These are phyloP conservation scores for Alaudala cheleensis DNA, from an alignment of 2,113 vertebrate species.

Conservation along the genomic window DNA sequence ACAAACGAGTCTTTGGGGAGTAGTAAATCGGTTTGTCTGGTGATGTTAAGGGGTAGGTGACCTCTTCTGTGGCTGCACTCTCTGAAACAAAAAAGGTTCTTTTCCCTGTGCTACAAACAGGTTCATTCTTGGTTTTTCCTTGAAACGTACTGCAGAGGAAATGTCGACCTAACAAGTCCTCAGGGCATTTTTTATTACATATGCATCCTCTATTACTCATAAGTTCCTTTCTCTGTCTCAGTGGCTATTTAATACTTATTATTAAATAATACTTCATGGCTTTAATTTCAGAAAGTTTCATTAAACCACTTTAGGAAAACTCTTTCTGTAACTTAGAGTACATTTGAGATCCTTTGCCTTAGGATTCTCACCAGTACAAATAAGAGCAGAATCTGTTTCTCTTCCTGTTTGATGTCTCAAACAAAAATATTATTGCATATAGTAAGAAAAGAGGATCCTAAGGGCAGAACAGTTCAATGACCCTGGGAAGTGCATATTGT, in stretches of 20 bases:
- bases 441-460: neutral
- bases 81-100: constrained; percentile 71
- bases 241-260: constrained; percentile 76
- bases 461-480: neutral
- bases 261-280: constrained; percentile 64
- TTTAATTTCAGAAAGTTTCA: constrained; percentile 27
- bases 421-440: neutral
- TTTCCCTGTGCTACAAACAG: constrained; percentile 57
- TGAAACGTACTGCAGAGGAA: constrained; percentile 85
- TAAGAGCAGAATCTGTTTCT: neutral
- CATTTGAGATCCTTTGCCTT: neutral
- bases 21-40: constrained; percentile 68
- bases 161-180: constrained; percentile 77
- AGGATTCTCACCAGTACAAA: neutral
- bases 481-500: neutral
- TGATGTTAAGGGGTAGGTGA: constrained; percentile 71
- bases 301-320: neutral
- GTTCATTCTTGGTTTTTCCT: constrained; percentile 74
- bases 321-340: neutral
- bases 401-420: neutral
- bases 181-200: constrained; percentile 81
- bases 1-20: constrained; percentile 70
- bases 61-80: constrained; percentile 63
- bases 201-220: constrained; percentile 72
- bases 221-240: constrained; percentile 76